Evolutionary conservation across 2,888 invertebrate genomes (phyloP), one percentile per base, ranked within the genome.

Genomic region (Nudaria mundana): DNA sequence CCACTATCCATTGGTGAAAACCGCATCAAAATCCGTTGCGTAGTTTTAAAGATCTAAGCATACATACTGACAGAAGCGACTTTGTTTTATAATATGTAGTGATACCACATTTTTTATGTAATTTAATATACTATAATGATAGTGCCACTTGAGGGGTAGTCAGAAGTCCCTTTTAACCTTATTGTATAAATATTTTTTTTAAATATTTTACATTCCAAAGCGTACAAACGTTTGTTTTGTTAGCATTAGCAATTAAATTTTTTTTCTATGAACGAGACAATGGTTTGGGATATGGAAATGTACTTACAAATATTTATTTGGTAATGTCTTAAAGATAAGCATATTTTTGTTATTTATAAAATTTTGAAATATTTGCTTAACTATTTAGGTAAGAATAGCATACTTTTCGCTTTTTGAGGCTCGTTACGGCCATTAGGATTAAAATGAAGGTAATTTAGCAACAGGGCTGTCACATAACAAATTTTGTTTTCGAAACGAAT

Each of bases 211-310:
- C 63, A 57, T 57, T 57, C 56, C 56, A 55, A 22, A 30, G 36
- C 48, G 37, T 54, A 47, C 26, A 46, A 52, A 24, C 22, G 37
- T 35, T 35, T 42, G 16, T 49, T 41, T 48, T 44, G 53, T 41
- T 45, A 37, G 33, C 25, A 30, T 20, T 42, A 33, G 32, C 29
- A 36, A 33, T 48, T 33, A 32, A 41, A 50, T 42, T 32, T 40
- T 44, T 53, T 50, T 46, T 37, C 55, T 33, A 45, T 48, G 39
- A 44, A 15, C 28, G 48, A 46, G 44, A 48, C 44, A 44, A 53
- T 36, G 43, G 38, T 61, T 65, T 60, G 52, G 61, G 52, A 59
- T 52, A 56, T 59, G 53, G 56, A 52, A 59, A 59, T 36, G 65
- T 70, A 69, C 65, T 69, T 66, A 63, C 52, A 50, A 43, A 39